Percentiles rank a stretch among this genome's conserved stretches.
Evolutionary conservation across 2,888 invertebrate genomes (phyloP).

Genomic region (Dorcus hopei): DNA sequence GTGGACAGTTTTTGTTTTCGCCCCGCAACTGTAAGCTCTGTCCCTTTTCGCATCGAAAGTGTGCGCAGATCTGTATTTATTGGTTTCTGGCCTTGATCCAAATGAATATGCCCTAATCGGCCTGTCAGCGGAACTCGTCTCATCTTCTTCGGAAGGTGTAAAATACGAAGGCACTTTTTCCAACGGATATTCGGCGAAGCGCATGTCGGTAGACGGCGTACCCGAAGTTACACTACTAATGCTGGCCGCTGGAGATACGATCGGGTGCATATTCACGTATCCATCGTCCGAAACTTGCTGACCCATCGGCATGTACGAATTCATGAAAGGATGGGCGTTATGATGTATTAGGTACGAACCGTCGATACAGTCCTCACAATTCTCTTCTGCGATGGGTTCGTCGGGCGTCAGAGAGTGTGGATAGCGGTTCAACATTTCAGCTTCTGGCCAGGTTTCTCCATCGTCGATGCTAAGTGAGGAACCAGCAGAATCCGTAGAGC

Average conservation of each 20-base stretch:
- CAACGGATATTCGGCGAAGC: conserved; percentile 74
- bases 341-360: conserved; percentile 29
- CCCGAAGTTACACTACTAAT: conserved; percentile 74
- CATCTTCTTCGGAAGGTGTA: conserved; percentile 60
- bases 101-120: conserved; percentile 83
- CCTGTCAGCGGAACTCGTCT: conserved; percentile 50
- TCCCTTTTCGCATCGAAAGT: conserved; percentile 54
- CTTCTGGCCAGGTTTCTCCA: conserved; percentile 46
- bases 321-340: conserved; percentile 23
- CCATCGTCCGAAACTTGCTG: conserved; percentile 48
- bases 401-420: conserved; percentile 59
- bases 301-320: conserved; percentile 65
- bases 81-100: conserved; percentile 71
- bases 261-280: conserved; percentile 62
- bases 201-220: conserved; percentile 76
- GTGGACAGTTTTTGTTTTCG: conserved; percentile 56
- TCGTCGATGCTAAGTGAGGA: conserved; percentile 63
- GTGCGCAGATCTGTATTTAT: conserved; percentile 24
- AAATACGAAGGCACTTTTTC: conserved; percentile 79
- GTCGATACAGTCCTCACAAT: conserved; percentile 55
- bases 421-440: conserved; percentile 37
- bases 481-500: conserved; percentile 65
- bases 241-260: conserved; percentile 63
- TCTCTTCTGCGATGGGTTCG: conserved; percentile 66
- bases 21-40: conserved; percentile 77